These are phyloP conservation scores for Plectrocnemia conspersa DNA, from an alignment of 1,140 invertebrate genomes.

Conservation along the genomic window DNA sequence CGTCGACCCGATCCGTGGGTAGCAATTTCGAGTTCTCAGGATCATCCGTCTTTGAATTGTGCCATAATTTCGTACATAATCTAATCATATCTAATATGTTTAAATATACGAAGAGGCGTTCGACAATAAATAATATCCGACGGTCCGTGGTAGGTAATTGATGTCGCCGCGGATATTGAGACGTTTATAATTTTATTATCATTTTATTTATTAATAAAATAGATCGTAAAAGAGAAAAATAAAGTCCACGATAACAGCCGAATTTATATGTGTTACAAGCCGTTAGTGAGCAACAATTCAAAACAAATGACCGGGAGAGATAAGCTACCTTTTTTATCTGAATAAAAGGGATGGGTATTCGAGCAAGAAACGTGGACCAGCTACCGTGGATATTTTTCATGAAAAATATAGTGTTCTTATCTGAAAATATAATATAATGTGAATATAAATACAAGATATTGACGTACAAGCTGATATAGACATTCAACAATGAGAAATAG, in stretches of 20 bases:
- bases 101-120: no score
- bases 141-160: no score
- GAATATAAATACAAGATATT: not conserved
- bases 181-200: not conserved
- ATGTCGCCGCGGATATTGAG: no score
- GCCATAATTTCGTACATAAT: no score
- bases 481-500: conserved; percentile 2
- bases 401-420: not conserved
- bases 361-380: conserved; percentile 6
- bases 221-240: no score
- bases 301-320: conserved; percentile 35
- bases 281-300: conserved; percentile 31
- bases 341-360: conserved; percentile 27
- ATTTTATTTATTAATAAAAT: no score
- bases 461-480: not conserved
- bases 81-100: no score
- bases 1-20: no score
- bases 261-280: conserved; percentile 27
- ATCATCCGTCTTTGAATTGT: no score
- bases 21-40: no score
- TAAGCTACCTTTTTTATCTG: conserved; percentile 35
- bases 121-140: no score
- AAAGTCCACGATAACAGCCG: conserved; percentile 16
- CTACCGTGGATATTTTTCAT: not conserved
- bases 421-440: not conserved